Evolutionary conservation across 2,797 vertebrate genomes (phyloP).

Genomic region (Nannoperca australis): DNA sequence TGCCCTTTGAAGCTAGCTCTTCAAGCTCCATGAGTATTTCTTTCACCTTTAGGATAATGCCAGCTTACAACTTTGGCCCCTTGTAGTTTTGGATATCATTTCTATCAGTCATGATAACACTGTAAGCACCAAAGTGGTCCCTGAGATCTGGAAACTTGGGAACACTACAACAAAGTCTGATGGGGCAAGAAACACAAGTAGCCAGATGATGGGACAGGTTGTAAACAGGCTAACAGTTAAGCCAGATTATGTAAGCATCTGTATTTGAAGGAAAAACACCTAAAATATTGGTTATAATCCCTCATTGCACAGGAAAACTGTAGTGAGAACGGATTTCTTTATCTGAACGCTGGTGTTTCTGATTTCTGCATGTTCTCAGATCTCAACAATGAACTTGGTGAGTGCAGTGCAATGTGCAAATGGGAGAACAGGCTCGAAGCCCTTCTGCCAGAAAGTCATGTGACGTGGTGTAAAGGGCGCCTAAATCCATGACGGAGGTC

Average conservation of each 20-base stretch:
- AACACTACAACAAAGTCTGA: not conserved
- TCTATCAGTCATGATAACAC: not conserved
- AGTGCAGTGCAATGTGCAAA: not conserved
- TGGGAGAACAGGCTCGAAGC: no score
- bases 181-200: not conserved
- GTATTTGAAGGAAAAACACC: not conserved
- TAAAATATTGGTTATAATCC: not conserved
- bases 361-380: not conserved
- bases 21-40: not conserved
- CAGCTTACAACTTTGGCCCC: not conserved
- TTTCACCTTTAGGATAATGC: constrained; percentile 1
- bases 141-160: constrained; percentile 1
- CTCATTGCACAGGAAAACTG: not conserved
- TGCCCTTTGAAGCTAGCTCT: not conserved
- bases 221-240: not conserved
- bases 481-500: no score
- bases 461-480: no score
- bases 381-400: not conserved
- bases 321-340: not conserved
- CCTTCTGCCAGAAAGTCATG: no score
- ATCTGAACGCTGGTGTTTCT: not conserved
- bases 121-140: not conserved
- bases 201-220: not conserved
- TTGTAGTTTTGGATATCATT: not conserved
- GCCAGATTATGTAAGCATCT: not conserved